Evolutionary conservation across 2,797 vertebrate species (phyloP).

Genomic region (Etheostoma nigrum): DNA sequence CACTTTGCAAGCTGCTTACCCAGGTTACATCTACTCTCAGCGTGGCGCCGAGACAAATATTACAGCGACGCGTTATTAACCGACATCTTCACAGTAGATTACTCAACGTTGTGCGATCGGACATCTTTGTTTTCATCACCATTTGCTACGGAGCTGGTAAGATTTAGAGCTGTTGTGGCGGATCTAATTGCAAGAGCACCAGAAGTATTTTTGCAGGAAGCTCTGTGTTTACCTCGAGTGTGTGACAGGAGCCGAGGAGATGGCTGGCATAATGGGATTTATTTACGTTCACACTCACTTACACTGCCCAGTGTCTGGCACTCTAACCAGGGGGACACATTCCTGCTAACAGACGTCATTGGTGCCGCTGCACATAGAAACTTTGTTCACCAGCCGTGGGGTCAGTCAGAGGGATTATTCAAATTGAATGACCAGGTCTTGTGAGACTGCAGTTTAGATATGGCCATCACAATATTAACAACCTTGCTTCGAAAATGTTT

Average conservation of each 20-base stretch:
- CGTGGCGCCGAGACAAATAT: slow-evolving; percentile 64
- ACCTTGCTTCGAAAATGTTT: slow-evolving; percentile 35
- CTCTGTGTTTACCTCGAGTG: slow-evolving; percentile 93
- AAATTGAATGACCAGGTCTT: slow-evolving; percentile 52
- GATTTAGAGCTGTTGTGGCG: slow-evolving; percentile 86
- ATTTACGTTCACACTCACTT: slow-evolving; percentile 96
- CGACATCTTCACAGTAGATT: slow-evolving; percentile 66
- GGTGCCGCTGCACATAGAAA: slow-evolving; percentile 71
- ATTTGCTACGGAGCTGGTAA: slow-evolving; percentile 78
- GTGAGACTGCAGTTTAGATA: slow-evolving; percentile 60
- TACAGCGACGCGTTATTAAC: slow-evolving; percentile 65
- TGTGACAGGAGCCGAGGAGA: slow-evolving; percentile 93
- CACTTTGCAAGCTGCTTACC: slow-evolving; percentile 63
- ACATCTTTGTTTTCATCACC: slow-evolving; percentile 84
- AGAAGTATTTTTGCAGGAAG: slow-evolving; percentile 92
- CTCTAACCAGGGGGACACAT: slow-evolving; percentile 90
- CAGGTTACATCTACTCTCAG: slow-evolving; percentile 57
- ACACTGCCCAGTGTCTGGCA: slow-evolving; percentile 93
- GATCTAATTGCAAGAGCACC: slow-evolving; percentile 88
- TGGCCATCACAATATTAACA: slow-evolving; percentile 47
- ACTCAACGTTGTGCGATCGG: slow-evolving; percentile 29
- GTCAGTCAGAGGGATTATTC: slow-evolving; percentile 74
- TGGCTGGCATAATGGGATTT: slow-evolving; percentile 95
- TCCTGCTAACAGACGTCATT: slow-evolving; percentile 90
- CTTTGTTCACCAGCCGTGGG: slow-evolving; percentile 68